These are phyloP conservation scores for Melinaea menophilus DNA, from an alignment of 2,888 invertebrate species.

Conservation along the genomic window DNA sequence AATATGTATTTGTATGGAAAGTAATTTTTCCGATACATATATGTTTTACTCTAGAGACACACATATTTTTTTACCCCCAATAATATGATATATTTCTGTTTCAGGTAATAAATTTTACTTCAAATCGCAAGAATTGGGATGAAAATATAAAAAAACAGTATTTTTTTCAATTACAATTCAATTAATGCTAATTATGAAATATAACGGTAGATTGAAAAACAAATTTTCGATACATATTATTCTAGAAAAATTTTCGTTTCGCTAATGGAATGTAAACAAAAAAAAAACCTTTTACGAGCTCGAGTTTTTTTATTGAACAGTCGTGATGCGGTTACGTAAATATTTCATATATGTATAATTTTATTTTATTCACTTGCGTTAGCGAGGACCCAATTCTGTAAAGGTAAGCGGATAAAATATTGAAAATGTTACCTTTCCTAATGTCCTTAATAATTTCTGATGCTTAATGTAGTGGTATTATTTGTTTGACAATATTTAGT, in stretches of 20 bases:
- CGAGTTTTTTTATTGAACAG: conserved; percentile 3
- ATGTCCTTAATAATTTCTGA: neutral
- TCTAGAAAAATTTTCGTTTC: conserved; percentile 5
- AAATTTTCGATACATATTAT: conserved; percentile 14
- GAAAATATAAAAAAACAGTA: conserved; percentile 11
- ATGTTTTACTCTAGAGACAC: conserved; percentile 7
- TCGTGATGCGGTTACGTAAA: neutral
- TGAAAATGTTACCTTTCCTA: conserved; percentile 3
- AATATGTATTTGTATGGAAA: conserved; percentile 2
- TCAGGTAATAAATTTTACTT: conserved; percentile 26
- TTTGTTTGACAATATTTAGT: neutral
- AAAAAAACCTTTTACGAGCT: neutral
- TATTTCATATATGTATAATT: conserved; percentile 4
- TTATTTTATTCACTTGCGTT: conserved; percentile 7
- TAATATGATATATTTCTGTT: conserved; percentile 19
- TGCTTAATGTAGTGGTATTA: conserved; percentile 1
- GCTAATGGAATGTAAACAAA: conserved; percentile 19
- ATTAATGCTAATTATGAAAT: conserved; percentile 42
- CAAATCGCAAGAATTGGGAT: conserved; percentile 19
- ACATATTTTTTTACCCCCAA: conserved; percentile 1
- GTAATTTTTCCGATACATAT: conserved; percentile 7
- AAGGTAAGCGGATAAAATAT: conserved; percentile 2
- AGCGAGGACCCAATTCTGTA: conserved; percentile 2
- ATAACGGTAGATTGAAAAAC: conserved; percentile 26
- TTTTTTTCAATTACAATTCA: conserved; percentile 43